Conservation (phyloP, 2,797 vertebrate genomes). For the Stomatorhinus walkeri region DNA sequence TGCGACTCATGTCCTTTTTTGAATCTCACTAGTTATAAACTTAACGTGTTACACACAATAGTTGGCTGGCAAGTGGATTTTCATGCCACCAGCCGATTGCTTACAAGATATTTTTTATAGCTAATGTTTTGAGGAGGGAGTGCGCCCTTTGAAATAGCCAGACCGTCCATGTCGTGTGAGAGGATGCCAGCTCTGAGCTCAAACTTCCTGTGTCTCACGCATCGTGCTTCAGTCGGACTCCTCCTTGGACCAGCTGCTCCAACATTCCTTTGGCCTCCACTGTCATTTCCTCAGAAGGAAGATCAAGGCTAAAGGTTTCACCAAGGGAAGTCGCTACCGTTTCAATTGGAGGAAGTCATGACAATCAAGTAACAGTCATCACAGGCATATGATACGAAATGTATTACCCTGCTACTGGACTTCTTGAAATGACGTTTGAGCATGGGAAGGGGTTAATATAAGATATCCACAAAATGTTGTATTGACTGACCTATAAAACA, state of each 20-base stretch:
- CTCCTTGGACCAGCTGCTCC: constrained; percentile 3
- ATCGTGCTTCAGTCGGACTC: background rate
- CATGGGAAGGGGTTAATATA: background rate
- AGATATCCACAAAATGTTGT: background rate
- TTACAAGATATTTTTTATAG: background rate
- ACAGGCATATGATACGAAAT: constrained; percentile 24
- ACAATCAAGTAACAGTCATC: constrained; percentile 42
- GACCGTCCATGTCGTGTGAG: background rate
- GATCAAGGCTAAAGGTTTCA: constrained; percentile 39
- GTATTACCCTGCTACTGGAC: constrained; percentile 12
- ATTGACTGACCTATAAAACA: background rate
- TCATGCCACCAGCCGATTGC: constrained; percentile 19
- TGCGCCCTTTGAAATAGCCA: background rate
- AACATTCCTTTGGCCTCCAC: constrained; percentile 42
- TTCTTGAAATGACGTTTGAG: constrained; percentile 19
- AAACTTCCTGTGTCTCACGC: background rate
- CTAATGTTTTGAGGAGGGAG: background rate
- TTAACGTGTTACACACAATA: background rate
- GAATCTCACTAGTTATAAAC: background rate
- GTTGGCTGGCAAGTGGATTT: constrained; percentile 26
- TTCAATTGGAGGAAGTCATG: constrained; percentile 63
- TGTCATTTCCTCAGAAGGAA: constrained; percentile 49
- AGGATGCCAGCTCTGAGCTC: background rate
- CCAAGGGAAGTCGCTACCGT: constrained; percentile 55
- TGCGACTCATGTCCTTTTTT: constrained; percentile 31